These are phyloP conservation scores for Archocentrus centrarchus DNA, from an alignment of 2,113 vertebrate genomes.

Conservation along the genomic window DNA sequence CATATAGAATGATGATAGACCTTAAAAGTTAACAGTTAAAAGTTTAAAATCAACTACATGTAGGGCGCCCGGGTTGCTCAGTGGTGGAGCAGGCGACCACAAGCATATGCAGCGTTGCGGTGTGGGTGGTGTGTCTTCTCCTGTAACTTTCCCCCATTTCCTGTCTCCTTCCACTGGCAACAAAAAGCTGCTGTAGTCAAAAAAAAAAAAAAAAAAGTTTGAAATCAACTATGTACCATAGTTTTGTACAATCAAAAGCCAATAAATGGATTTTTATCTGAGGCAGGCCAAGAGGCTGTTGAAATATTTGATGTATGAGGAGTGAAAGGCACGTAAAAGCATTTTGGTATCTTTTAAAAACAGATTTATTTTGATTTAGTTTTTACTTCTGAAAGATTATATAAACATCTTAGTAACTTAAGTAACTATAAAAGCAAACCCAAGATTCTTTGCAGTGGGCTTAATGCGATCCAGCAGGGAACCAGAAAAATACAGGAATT, in stretches of 20 bases:
- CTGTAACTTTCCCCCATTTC: too few species aligned
- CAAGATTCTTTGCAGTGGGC: neutral
- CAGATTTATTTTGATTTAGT: neutral
- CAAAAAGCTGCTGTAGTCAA: too few species aligned
- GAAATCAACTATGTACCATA: too few species aligned
- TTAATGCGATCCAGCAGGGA: neutral
- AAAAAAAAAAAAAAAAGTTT: too few species aligned
- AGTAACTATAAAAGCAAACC: neutral
- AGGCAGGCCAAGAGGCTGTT: neutral
- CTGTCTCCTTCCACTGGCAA: too few species aligned
- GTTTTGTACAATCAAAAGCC: neutral
- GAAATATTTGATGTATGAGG: neutral
- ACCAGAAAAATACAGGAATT: neutral
- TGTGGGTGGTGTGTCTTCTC: too few species aligned
- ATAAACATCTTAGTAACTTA: neutral
- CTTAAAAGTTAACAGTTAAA: too few species aligned
- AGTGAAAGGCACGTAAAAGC: neutral
- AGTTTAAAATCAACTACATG: too few species aligned
- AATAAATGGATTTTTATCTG: neutral
- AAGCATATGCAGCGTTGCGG: too few species aligned
- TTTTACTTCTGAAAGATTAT: neutral
- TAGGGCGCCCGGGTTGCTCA: too few species aligned
- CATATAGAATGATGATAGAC: too few species aligned
- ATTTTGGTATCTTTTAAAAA: neutral
- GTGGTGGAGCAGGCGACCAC: too few species aligned